These are phyloP conservation scores for Entomobrya proxima DNA, from an alignment of 2,888 invertebrate species.

Conservation along the genomic window DNA sequence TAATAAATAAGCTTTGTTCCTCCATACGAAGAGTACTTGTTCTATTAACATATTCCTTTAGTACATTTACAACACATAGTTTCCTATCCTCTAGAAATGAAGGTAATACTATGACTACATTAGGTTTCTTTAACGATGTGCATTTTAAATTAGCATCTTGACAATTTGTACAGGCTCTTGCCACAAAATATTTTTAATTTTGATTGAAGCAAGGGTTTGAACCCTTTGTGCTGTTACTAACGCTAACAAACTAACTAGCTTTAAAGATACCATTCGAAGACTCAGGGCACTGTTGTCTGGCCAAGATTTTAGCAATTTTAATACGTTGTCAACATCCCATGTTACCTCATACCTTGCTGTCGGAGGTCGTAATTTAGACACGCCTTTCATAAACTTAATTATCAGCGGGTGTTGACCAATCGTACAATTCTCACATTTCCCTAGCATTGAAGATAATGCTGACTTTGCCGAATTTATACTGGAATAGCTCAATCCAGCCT, in stretches of 20 bases:
- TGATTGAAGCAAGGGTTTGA: slow-evolving; percentile 50
- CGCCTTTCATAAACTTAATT: neutral
- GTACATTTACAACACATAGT: neutral
- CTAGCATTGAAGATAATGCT: neutral
- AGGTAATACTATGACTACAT: slow-evolving; percentile 44
- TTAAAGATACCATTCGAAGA: slow-evolving; percentile 6
- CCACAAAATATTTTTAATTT: slow-evolving; percentile 11
- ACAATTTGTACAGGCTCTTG: neutral
- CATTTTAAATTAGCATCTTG: slow-evolving; percentile 2
- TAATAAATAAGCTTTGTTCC: neutral
- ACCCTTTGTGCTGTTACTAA: slow-evolving; percentile 55
- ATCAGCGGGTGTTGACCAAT: neutral
- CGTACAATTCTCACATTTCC: neutral
- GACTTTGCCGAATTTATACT: slow-evolving; percentile 12
- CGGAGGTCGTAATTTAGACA: neutral
- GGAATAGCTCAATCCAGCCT: neutral
- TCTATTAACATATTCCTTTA: neutral
- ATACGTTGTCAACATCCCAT: slow-evolving; percentile 40
- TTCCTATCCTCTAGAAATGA: neutral
- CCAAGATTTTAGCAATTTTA: neutral
- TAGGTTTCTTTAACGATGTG: neutral
- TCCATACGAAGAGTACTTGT: neutral
- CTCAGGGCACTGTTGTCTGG: neutral
- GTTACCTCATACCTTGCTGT: slow-evolving; percentile 22
- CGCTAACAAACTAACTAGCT: slow-evolving; percentile 22